phyloP scores from a whole-genome alignment of 1,140 invertebrate genomes.

The Oryzaephilus surinamensis region DNA sequence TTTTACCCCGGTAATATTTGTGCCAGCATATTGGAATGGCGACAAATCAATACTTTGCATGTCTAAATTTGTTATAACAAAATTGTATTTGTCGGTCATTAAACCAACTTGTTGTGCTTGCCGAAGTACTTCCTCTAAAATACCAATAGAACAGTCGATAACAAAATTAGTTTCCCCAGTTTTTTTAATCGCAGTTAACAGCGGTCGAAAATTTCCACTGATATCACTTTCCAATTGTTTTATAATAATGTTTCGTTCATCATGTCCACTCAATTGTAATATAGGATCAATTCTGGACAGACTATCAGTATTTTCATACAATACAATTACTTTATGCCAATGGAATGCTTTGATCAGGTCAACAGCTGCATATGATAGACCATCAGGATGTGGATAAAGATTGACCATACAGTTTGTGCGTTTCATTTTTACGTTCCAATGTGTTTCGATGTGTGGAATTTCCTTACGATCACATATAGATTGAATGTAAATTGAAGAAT shows the following conservation, averaged over 20 bases:
- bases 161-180: constrained; percentile 62
- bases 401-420: constrained; percentile 61
- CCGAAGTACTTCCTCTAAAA: constrained; percentile 53
- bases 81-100: constrained; percentile 63
- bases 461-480: constrained; percentile 80
- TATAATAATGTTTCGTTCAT: constrained; percentile 44
- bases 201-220: constrained; percentile 43
- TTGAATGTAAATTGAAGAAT: constrained; percentile 63
- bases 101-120: constrained; percentile 75
- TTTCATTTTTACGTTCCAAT: constrained; percentile 50
- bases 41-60: constrained; percentile 69
- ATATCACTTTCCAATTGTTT: constrained; percentile 43
- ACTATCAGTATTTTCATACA: constrained; percentile 73
- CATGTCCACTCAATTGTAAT: constrained; percentile 54
- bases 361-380: constrained; percentile 56
- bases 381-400: constrained; percentile 68
- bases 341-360: constrained; percentile 58
- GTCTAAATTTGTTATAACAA: constrained; percentile 70
- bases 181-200: constrained; percentile 48
- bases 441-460: constrained; percentile 73
- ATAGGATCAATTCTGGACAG: constrained; percentile 66
- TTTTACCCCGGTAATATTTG: constrained; percentile 74
- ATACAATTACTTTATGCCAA: constrained; percentile 75
- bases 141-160: constrained; percentile 61
- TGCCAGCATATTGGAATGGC: constrained; percentile 72